Evolutionary conservation across 2,113 vertebrate genomes (phyloP).

Genomic region (Podiceps cristatus): DNA sequence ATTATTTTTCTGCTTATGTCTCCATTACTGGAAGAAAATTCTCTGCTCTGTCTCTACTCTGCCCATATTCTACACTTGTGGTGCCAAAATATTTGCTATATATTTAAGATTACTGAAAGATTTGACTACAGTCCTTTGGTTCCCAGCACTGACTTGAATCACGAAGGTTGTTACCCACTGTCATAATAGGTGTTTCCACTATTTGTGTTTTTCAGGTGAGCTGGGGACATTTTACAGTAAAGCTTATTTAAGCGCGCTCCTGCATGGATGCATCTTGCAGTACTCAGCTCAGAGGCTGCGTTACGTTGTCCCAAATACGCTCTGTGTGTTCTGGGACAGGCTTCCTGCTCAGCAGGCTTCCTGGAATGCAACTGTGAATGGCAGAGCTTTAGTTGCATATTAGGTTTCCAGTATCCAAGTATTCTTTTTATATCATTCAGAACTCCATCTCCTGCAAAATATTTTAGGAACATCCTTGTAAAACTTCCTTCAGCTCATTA

Average conservation of each 20-base stretch:
- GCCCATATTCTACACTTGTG: background rate
- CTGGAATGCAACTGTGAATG: background rate
- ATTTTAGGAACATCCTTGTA: conserved; percentile 58
- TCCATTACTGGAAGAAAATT: background rate
- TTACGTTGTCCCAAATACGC: background rate
- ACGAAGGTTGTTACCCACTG: background rate
- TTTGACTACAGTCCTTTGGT: background rate
- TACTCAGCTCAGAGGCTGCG: background rate
- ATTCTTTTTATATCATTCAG: conserved; percentile 28
- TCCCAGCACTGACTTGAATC: background rate
- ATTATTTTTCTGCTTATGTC: background rate
- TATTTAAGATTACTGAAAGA: background rate
- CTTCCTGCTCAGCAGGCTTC: background rate
- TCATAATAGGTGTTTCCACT: background rate
- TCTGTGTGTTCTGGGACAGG: background rate
- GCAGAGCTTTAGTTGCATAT: background rate
- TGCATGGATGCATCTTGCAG: background rate
- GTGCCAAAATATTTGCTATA: background rate
- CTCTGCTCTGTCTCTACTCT: background rate
- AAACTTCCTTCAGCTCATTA: conserved; percentile 21
- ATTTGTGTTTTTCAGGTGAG: background rate
- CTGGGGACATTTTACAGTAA: background rate
- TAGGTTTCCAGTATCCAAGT: conserved; percentile 24
- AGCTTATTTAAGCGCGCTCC: background rate
- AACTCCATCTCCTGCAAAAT: conserved; percentile 28